phyloP scores from a whole-genome alignment of 2,113 vertebrate genomes.

The Tapirus terrestris region DNA sequence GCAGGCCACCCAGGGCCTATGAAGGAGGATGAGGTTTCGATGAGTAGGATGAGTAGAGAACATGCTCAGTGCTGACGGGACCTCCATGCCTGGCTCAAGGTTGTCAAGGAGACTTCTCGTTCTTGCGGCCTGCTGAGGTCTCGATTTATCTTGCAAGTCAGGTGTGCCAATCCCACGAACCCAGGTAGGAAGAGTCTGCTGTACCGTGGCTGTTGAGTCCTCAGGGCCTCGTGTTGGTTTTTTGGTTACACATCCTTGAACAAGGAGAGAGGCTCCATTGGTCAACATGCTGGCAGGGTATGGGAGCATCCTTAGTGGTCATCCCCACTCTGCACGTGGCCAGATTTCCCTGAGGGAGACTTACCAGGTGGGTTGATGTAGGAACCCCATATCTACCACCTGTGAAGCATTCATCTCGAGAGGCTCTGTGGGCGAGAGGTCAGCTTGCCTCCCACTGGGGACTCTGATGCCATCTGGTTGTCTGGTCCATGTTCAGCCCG shows the following conservation, averaged over 20 bases:
- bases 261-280: background rate
- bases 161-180: rapidly evolving
- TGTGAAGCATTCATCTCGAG: rapidly evolving
- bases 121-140: background rate
- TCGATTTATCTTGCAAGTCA: background rate
- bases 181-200: too few species aligned
- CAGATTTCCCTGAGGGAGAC: background rate
- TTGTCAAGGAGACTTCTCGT: background rate
- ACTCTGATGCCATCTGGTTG: too few species aligned
- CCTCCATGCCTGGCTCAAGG: background rate
- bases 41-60: background rate
- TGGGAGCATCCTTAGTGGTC: rapidly evolving
- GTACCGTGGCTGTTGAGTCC: background rate
- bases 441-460: background rate
- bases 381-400: rapidly evolving
- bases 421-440: too few species aligned
- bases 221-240: background rate
- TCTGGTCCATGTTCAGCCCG: too few species aligned
- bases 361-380: background rate
- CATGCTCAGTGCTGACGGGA: rapidly evolving
- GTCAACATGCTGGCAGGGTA: rapidly evolving
- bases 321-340: rapidly evolving
- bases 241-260: background rate
- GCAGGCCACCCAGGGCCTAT: background rate
- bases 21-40: background rate